These are phyloP conservation scores for Lochmaea crataegi DNA, from an alignment of 2,888 invertebrate genomes.

Conservation along the genomic window DNA sequence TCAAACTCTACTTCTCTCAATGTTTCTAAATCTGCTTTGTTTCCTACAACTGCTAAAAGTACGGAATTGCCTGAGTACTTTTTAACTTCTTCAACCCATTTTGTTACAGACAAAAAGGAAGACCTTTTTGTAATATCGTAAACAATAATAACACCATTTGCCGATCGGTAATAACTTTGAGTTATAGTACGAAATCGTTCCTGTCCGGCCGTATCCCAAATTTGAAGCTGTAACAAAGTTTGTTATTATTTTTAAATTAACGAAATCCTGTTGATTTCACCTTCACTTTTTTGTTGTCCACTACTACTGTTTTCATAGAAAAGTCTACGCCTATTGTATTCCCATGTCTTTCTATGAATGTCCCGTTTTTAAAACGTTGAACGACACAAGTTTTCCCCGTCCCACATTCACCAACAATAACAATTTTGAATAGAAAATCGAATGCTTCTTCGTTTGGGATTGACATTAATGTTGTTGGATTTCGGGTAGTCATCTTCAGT, in stretches of 20 bases:
- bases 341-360: constrained; percentile 94
- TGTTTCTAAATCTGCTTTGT: constrained; percentile 87
- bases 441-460: constrained; percentile 83
- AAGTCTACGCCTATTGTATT: constrained; percentile 98
- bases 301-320: constrained; percentile 95
- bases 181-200: constrained; percentile 97
- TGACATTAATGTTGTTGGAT: constrained; percentile 81
- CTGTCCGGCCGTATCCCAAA: constrained; percentile 98
- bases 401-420: constrained; percentile 91
- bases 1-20: constrained; percentile 86
- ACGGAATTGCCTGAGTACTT: constrained; percentile 94
- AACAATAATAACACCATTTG: constrained; percentile 96
- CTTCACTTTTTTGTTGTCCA: constrained; percentile 96
- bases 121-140: constrained; percentile 96
- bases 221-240: constrained; percentile 77
- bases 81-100: constrained; percentile 97
- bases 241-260: neutral
- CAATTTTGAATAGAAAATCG: constrained; percentile 96
- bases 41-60: constrained; percentile 90
- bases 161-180: constrained; percentile 96
- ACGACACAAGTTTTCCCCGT: constrained; percentile 96
- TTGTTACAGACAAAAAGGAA: constrained; percentile 89
- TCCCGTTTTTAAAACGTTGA: constrained; percentile 95
- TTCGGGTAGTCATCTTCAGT: constrained; percentile 74
- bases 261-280: constrained; percentile 65